Evolutionary conservation across 2,113 vertebrate species (phyloP), one percentile per base, ranked within the genome.

Genomic region (Ifrita kowaldi): DNA sequence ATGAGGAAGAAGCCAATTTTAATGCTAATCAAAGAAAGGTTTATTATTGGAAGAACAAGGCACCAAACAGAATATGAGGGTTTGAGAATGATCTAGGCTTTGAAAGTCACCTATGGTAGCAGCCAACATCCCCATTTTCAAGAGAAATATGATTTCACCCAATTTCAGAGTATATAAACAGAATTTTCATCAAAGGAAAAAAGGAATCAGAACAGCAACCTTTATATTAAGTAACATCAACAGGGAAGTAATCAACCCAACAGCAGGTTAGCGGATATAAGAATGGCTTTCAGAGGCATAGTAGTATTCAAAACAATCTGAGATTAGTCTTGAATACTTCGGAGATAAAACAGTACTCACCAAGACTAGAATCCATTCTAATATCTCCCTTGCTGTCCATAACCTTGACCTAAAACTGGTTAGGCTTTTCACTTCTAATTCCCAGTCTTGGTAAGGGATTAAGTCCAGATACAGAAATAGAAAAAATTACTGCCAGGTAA

Each of bases 351-450:
- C 2, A 74, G 35, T 22, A 69, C 10, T 21, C 46, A 80, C 37
- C 76, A 84, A 80, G 55, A 55, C 33, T 37, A 65, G 71, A 92
- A 78, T 64, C 24, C 52, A 44, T 81, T 87, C 49, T 37, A 17
- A 1, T 46, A 84, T 19, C 13, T 77, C 68, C 44, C 42, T 63
- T 73, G 20, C 67, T 83, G 80, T 55, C 64, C 32, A 62, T 41
- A 89, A 92, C 73, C 62, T 92, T 84, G n/a, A 95, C 52, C 84
- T 93, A 79, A 83, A 93, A 47, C 44, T 70, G 37, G 52, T 81
- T 33, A 64, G n/a, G 55, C 47, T 93, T 91, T 93, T 85, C 60
- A 84, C 30, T 89, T 94, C 57, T 60, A 81, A 86, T 81, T 90
- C 44, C 30, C 17, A 33, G 37, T 49, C 49, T 12, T 57, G 33